Conservation (phyloP, 2,797 vertebrate species). For the Chelonia mydas region DNA sequence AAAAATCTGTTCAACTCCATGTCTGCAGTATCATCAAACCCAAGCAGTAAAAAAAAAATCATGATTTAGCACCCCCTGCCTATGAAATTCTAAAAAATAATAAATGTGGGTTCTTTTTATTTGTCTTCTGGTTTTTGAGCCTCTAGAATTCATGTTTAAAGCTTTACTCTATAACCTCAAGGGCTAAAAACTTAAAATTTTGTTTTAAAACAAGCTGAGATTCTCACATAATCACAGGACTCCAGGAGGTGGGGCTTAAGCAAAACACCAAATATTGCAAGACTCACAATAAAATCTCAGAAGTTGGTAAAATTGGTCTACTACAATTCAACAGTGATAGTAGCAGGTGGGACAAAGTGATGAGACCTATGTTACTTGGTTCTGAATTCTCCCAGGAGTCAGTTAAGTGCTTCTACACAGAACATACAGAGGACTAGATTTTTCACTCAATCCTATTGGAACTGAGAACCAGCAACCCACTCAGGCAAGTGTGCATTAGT, state of each 20-base stretch:
- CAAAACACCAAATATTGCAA: not conserved
- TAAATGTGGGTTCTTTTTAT: not conserved
- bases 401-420: not conserved
- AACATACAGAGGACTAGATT: not conserved
- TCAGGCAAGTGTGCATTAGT: not conserved
- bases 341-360: not conserved
- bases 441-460: not conserved
- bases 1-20: not conserved
- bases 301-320: not conserved
- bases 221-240: not conserved
- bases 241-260: not conserved
- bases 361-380: not conserved
- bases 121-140: not conserved
- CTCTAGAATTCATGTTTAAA: not conserved
- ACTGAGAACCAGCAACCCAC: not conserved
- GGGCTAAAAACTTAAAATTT: not conserved
- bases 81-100: not conserved
- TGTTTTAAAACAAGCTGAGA: not conserved
- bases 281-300: not conserved
- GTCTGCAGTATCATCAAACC: not conserved
- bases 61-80: no score
- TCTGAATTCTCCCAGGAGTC: not conserved
- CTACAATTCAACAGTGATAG: not conserved
- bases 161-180: not conserved
- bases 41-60: not conserved